A percentile compares a stretch with the other conserved stretches of the same genome.
Conservation (phyloP, 2,113 vertebrate species). For the Dinomys branickii region DNA sequence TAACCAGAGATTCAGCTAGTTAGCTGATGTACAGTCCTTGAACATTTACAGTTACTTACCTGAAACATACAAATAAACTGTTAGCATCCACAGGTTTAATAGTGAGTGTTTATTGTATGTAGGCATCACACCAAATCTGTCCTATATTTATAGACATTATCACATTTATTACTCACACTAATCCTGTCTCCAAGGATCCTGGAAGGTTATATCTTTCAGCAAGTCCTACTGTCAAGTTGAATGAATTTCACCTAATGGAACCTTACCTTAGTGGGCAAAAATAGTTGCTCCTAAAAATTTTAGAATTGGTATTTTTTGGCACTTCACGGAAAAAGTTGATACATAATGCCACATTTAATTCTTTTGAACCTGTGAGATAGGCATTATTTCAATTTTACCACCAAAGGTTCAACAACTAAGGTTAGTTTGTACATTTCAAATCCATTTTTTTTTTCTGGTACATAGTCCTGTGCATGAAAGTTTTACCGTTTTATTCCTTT, state of each 20-base stretch:
- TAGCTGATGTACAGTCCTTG: not conserved
- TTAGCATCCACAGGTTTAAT: not conserved
- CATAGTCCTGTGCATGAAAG: not conserved
- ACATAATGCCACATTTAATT: not conserved
- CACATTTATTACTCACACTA: not conserved
- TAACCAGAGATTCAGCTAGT: not conserved
- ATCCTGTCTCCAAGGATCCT: not conserved
- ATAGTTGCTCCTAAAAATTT: slow-evolving; percentile 42
- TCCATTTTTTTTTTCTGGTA: not conserved
- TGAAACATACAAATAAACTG: not conserved
- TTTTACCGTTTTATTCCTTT: not conserved
- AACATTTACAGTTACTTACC: slow-evolving; percentile 38
- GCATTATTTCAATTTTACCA: not conserved
- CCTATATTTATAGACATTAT: not conserved
- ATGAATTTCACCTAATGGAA: slow-evolving; percentile 10
- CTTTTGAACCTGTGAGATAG: not conserved
- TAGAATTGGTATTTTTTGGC: slow-evolving; percentile 38
- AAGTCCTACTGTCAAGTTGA: not conserved
- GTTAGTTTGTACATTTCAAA: not conserved
- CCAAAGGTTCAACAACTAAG: not conserved
- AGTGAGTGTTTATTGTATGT: not conserved
- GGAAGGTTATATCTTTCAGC: not conserved
- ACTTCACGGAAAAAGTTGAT: not conserved
- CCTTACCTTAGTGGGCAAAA: slow-evolving; percentile 15
- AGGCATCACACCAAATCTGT: not conserved